Evolutionary conservation across 2,113 vertebrate species (phyloP), one percentile per base, ranked within the genome.

Genomic region (Dipodomys ordii): DNA sequence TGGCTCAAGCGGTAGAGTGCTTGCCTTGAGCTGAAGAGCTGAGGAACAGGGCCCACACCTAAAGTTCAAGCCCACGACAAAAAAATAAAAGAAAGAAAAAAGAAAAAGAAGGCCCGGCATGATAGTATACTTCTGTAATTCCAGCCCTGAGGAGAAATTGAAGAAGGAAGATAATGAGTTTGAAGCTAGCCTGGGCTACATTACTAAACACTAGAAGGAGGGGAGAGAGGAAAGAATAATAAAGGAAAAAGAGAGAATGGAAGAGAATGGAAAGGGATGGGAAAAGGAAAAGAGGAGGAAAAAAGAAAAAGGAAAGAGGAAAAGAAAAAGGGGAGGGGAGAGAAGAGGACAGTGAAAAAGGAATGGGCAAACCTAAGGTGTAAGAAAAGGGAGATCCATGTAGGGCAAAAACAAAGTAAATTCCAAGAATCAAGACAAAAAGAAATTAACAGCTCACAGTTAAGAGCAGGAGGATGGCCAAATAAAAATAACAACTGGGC

Each of bases 361-460:
- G 53, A 57, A 57, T 13, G 53, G 53, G 46, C 90, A 78, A 87
- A 67, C 8, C 20, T 72, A 18, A 6, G 30, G 71, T 44, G 44
- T 80, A 88, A 7, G 25, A 88, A 95, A 88, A 88, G 25, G 16
- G 62, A 87, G 19, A 39, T 57, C 8, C 23, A 69, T 27, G 16
- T 8, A 91, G 25, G 4, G 7, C 62, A 90, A 6, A 92, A 60
- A 90, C 25, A 92, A 83, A 68, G 53, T 65, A 86, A 89, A 89
- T 91, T 81, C 35, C 32, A 73, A n/a, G 6, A 28, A 97, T 35
- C 23, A 71, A n/a, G 9, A 11, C 74, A 28, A 95, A 92, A 27
- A 57, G n/a, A 88, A 90, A 65, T 25, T 78, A 84, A 90, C 22
- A 93, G 46, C 9, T 96, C 85, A 76, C 92, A 80, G 9, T 71